Percentiles rank a stretch among this genome's conserved stretches.
These are phyloP conservation scores for Naso thynnoides DNA, from an alignment of 2,797 vertebrate species.

Conservation along the genomic window DNA sequence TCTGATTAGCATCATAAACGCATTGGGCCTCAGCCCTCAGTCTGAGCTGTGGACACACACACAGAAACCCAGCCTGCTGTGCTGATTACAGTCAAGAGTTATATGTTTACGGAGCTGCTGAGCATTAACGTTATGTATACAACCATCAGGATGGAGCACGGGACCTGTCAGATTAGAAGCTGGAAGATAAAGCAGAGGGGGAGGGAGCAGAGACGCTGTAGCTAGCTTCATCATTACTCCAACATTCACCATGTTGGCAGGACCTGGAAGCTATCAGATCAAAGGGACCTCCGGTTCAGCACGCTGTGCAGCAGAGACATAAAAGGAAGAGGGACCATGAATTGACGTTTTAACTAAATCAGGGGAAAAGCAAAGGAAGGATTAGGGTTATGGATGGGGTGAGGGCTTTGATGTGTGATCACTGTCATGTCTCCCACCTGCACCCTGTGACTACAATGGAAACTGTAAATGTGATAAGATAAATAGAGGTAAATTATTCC, in stretches of 20 bases:
- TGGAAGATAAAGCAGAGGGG: conserved; percentile 68
- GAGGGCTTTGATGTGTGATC: conserved; percentile 78
- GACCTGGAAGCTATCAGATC: conserved; percentile 83
- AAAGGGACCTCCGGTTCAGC: conserved; percentile 78
- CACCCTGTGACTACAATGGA: conserved; percentile 68
- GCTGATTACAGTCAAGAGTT: conserved; percentile 78
- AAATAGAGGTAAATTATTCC: conserved; percentile 68
- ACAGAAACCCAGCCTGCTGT: conserved; percentile 54
- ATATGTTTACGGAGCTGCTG: conserved; percentile 80
- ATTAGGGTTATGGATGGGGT: conserved; percentile 69
- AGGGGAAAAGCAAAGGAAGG: conserved; percentile 72
- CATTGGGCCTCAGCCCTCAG: conserved; percentile 59
- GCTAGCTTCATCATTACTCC: conserved; percentile 75
- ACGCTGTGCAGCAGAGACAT: conserved; percentile 70
- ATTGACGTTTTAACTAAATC: conserved; percentile 82
- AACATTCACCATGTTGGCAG: conserved; percentile 71
- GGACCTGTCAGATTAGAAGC: conserved; percentile 81
- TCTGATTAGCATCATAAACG: conserved; percentile 84
- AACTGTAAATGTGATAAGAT: conserved; percentile 69
- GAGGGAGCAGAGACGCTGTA: conserved; percentile 46
- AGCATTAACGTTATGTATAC: conserved; percentile 79
- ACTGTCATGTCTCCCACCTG: conserved; percentile 78
- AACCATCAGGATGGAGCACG: conserved; percentile 74
- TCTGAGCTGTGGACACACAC: conserved; percentile 57
- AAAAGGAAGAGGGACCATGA: conserved; percentile 78